Conservation (phyloP, 2,888 invertebrate genomes). For the Phengaris alcon region DNA sequence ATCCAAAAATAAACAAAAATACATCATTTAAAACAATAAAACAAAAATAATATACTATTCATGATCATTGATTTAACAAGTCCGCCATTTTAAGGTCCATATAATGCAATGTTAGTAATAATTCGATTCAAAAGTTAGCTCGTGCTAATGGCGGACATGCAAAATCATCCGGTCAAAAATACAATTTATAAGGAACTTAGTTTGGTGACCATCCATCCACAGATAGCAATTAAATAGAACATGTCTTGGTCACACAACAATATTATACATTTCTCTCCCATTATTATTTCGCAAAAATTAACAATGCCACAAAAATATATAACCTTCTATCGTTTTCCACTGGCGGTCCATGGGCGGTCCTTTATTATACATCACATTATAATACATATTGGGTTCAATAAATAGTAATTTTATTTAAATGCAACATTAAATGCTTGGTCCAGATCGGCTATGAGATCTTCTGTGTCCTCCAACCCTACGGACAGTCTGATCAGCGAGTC, state of each 20-base stretch:
- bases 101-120: neutral
- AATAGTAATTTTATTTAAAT: conserved; percentile 46
- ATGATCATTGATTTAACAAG: neutral
- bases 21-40: neutral
- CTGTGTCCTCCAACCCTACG: conserved; percentile 92
- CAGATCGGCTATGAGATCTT: conserved; percentile 91
- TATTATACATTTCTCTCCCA: neutral
- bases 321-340: too few relatives aligned
- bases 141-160: neutral
- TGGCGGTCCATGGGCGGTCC: neutral
- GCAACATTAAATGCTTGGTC: conserved; percentile 85
- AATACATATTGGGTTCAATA: conserved; percentile 10
- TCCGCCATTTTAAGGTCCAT: neutral
- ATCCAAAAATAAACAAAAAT: conserved; percentile 3
- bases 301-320: neutral
- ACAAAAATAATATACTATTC: neutral
- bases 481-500: conserved; percentile 92
- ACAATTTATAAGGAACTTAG: conserved; percentile 1
- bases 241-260: neutral
- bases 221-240: neutral
- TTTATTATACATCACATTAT: conserved; percentile 12
- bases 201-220: neutral
- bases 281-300: neutral
- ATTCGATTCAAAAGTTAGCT: neutral
- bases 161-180: neutral